Percentiles rank a stretch among this genome's conserved stretches.
These are phyloP conservation scores for Scomber scombrus DNA, from an alignment of 2,113 vertebrate species.

Conservation along the genomic window DNA sequence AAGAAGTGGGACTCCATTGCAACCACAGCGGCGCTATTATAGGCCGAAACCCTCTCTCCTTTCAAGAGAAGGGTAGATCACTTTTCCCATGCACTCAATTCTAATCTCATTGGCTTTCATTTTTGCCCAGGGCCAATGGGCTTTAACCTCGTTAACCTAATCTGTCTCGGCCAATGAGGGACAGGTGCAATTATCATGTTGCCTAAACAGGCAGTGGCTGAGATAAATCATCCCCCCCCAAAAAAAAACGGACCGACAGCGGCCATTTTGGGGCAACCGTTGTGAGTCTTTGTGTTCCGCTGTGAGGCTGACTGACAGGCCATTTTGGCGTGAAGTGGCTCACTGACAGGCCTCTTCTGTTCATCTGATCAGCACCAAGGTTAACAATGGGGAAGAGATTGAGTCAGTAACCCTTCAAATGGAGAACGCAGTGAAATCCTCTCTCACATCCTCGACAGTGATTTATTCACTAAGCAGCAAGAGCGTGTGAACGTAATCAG, in stretches of 20 bases:
- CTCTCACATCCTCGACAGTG: conserved; percentile 53
- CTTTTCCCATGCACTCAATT: conserved; percentile 83
- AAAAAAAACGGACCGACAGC: conserved; percentile 47
- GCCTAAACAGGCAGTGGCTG: conserved; percentile 68
- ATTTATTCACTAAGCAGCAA: conserved; percentile 57
- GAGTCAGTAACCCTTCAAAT: conserved; percentile 55
- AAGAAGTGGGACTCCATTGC: conserved; percentile 80
- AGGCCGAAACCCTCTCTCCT: conserved; percentile 79
- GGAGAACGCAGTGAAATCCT: conserved; percentile 29
- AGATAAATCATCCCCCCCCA: conserved; percentile 63
- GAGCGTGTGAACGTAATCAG: conserved; percentile 51
- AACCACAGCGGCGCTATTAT: conserved; percentile 82
- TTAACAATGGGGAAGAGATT: conserved; percentile 47
- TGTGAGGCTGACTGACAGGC: conserved; percentile 64
- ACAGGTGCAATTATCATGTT: conserved; percentile 77
- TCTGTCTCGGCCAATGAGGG: conserved; percentile 77
- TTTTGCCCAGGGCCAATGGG: conserved; percentile 81
- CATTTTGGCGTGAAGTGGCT: conserved; percentile 52
- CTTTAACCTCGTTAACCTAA: conserved; percentile 82
- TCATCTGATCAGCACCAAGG: conserved; percentile 60
- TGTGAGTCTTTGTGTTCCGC: conserved; percentile 53
- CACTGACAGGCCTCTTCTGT: conserved; percentile 60
- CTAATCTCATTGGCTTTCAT: conserved; percentile 84
- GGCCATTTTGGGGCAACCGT: conserved; percentile 54
- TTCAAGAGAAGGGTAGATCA: conserved; percentile 84